Percentiles rank a stretch among this genome's conserved stretches.
Evolutionary conservation across 2,113 vertebrate genomes (phyloP).

Genomic region (Microcebus jonahi): DNA sequence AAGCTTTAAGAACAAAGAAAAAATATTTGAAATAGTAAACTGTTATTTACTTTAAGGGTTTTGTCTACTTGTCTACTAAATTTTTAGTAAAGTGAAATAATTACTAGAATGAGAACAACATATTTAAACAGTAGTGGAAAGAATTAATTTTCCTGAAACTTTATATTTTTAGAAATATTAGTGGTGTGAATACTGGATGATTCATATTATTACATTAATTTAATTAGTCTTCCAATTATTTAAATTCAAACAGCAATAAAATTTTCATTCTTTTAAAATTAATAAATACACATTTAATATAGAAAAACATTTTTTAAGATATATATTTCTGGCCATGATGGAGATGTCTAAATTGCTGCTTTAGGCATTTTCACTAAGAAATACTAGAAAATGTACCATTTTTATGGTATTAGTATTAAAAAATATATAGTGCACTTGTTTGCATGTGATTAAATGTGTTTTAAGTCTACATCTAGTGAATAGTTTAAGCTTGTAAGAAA

Average conservation of each 20-base stretch:
- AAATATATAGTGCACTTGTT: background rate
- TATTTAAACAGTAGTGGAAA: background rate
- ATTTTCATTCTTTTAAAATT: background rate
- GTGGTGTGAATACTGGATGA: background rate
- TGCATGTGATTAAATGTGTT: background rate
- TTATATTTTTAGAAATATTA: slow-evolving; percentile 13
- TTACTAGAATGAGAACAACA: background rate
- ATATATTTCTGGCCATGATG: background rate
- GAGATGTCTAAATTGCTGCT: background rate
- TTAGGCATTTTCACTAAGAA: slow-evolving; percentile 11
- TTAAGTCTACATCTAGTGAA: background rate
- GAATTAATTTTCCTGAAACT: slow-evolving; percentile 11
- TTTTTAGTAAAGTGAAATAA: slow-evolving; percentile 34
- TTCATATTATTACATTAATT: slow-evolving; percentile 29
- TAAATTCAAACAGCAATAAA: slow-evolving; percentile 26
- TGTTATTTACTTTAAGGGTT: background rate
- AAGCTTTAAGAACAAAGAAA: background rate
- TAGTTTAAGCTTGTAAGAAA: background rate
- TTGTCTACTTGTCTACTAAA: background rate
- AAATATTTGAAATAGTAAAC: background rate
- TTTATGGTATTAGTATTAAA: background rate
- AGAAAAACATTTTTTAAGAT: background rate
- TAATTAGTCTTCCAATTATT: slow-evolving; percentile 17
- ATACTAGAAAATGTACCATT: background rate
- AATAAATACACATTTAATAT: background rate